Evolutionary conservation across 30 jellyfish, hydroid and myxozoan species (phyloP).

Genomic region (Aurelia aurita): DNA sequence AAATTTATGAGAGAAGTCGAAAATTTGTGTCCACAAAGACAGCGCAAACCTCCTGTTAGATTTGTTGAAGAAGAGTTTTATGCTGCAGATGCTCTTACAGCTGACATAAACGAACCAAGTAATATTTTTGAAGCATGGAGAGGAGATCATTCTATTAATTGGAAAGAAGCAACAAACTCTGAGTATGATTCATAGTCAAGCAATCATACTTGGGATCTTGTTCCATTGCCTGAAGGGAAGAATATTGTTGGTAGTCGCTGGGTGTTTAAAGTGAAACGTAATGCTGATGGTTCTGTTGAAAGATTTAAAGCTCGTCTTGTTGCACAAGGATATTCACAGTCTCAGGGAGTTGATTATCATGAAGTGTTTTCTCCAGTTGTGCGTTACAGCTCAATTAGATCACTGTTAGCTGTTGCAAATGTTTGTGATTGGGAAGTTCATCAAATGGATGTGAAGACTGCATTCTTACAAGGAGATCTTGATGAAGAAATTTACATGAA

Average conservation of each 20-base stretch:
- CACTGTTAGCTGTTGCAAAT: constrained; percentile 50
- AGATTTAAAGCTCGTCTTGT: constrained; percentile 69
- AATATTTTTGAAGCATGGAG: constrained; percentile 48
- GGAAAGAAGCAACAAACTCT: constrained; percentile 66
- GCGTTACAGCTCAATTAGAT: constrained; percentile 46
- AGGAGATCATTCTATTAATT: constrained; percentile 4
- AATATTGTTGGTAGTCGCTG: constrained; percentile 62
- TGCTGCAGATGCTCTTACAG: constrained; percentile 26
- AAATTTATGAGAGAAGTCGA: constrained; percentile 29
- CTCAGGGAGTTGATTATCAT: constrained; percentile 48
- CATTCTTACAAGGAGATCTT: constrained; percentile 61
- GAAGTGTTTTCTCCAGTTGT: constrained; percentile 67
- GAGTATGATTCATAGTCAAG: constrained; percentile 37
- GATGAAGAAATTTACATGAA: constrained; percentile 53
- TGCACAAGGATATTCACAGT: constrained; percentile 64
- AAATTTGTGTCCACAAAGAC: constrained; percentile 34
- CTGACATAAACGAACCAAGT: constrained; percentile 60
- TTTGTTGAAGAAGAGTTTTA: neutral
- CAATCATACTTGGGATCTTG: constrained; percentile 58
- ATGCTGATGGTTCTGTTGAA: constrained; percentile 53
- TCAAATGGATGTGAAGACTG: constrained; percentile 66
- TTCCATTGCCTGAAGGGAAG: constrained; percentile 38
- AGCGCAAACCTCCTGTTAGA: constrained; percentile 45
- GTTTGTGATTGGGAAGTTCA: constrained; percentile 38
- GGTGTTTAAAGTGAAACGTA: constrained; percentile 52